phyloP scores from a whole-genome alignment of 2,888 invertebrate species.

The Neocrepidodera transversa region DNA sequence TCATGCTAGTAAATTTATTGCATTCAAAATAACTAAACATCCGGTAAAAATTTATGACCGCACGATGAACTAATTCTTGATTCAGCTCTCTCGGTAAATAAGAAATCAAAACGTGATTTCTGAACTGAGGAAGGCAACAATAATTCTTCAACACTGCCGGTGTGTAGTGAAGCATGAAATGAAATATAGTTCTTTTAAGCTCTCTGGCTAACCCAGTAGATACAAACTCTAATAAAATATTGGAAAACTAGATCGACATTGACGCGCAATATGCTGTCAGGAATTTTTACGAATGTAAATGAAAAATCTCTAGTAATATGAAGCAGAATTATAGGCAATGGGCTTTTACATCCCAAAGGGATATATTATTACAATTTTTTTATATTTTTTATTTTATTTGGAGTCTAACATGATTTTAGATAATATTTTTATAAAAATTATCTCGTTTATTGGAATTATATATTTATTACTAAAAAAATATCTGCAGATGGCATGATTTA shows the following conservation, averaged over 20 bases:
- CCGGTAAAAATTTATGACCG: background rate
- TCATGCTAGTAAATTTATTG: too few species aligned
- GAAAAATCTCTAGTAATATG: background rate
- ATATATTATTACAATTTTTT: too few species aligned
- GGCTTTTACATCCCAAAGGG: background rate
- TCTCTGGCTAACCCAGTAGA: constrained; percentile 7
- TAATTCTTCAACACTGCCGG: constrained; percentile 14
- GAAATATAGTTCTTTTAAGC: constrained; percentile 20
- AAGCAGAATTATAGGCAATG: background rate
- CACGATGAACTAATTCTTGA: background rate
- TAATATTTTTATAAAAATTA: too few species aligned
- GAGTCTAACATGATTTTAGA: too few species aligned
- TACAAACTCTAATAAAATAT: constrained; percentile 9
- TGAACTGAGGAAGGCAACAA: constrained; percentile 13
- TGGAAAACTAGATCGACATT: constrained; percentile 1
- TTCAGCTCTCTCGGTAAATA: constrained; percentile 4
- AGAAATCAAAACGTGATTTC: constrained; percentile 12
- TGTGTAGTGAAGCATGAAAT: constrained; percentile 17
- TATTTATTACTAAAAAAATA: too few species aligned
- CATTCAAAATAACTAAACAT: background rate
- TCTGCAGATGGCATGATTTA: too few species aligned
- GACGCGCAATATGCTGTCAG: background rate
- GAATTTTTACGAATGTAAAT: background rate
- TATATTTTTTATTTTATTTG: too few species aligned
- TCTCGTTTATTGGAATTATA: too few species aligned